phyloP scores from a whole-genome alignment of 2,113 vertebrate species.

The Arvicanthis niloticus region DNA sequence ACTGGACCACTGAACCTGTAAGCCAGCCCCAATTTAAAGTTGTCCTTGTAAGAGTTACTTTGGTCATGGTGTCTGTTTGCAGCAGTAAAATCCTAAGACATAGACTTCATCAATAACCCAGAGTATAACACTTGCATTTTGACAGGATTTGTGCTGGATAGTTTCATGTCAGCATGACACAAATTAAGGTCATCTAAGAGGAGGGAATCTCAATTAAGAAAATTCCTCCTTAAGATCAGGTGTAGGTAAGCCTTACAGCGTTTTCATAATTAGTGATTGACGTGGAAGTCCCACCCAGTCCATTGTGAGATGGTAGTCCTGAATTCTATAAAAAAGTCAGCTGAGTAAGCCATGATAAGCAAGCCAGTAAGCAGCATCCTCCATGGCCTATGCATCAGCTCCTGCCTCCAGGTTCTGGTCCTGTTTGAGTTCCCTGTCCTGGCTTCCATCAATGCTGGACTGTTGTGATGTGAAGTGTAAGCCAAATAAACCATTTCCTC shows the following conservation, averaged over 20 bases:
- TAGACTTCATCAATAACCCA: not conserved
- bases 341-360: not conserved
- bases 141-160: not conserved
- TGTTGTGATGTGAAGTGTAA: not conserved
- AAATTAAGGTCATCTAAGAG: not conserved
- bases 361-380: not conserved
- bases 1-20: no score
- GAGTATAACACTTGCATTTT: not conserved
- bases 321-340: not conserved
- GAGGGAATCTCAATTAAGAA: not conserved
- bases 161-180: not conserved
- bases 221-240: not conserved
- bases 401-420: not conserved
- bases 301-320: not conserved
- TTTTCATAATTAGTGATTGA: not conserved
- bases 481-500: not conserved
- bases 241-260: not conserved
- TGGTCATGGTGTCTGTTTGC: no score
- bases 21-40: no score
- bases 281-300: not conserved
- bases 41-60: no score
- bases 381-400: not conserved
- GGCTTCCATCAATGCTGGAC: not conserved
- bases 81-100: no score
- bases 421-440: not conserved